Percentiles rank a stretch among this genome's conserved stretches.
Conservation (phyloP, 2,888 invertebrate species). For the Drosophila melanosoma region DNA sequence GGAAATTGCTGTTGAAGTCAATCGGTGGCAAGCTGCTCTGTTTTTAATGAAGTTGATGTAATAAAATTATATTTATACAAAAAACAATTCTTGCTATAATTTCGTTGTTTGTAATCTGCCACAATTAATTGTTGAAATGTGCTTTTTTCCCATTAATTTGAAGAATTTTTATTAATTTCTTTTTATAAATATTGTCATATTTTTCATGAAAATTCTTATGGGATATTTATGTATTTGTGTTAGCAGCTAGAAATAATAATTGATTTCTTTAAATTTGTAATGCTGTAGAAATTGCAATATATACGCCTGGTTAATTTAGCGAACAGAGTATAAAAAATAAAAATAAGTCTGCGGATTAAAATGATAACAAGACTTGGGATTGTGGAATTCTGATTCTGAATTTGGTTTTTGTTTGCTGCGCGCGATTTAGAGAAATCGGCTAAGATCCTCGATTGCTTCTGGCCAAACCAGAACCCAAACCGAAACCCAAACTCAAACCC, state of each 20-base stretch:
- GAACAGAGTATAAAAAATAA: background rate
- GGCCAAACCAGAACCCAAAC: background rate
- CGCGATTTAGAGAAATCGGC: slow-evolving; percentile 33
- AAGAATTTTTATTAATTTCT: background rate
- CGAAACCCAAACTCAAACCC: background rate
- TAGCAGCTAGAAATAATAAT: background rate
- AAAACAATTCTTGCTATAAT: background rate
- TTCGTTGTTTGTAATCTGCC: background rate
- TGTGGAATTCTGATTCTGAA: slow-evolving; percentile 6
- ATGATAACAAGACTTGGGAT: slow-evolving; percentile 73
- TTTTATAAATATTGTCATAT: background rate
- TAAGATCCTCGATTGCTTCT: background rate
- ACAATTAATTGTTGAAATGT: no score
- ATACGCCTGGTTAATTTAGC: background rate
- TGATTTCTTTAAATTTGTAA: background rate
- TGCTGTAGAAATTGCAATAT: background rate
- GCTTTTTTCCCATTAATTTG: background rate
- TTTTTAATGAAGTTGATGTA: background rate
- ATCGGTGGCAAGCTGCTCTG: slow-evolving; percentile 3
- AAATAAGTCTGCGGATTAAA: slow-evolving; percentile 67
- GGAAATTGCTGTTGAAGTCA: background rate
- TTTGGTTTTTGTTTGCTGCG: slow-evolving; percentile 36
- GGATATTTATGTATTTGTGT: background rate
- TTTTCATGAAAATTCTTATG: background rate
- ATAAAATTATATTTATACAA: background rate